These are phyloP conservation scores for Trichomycterus rosablanca DNA, from an alignment of 2,113 vertebrate species.

Conservation along the genomic window DNA sequence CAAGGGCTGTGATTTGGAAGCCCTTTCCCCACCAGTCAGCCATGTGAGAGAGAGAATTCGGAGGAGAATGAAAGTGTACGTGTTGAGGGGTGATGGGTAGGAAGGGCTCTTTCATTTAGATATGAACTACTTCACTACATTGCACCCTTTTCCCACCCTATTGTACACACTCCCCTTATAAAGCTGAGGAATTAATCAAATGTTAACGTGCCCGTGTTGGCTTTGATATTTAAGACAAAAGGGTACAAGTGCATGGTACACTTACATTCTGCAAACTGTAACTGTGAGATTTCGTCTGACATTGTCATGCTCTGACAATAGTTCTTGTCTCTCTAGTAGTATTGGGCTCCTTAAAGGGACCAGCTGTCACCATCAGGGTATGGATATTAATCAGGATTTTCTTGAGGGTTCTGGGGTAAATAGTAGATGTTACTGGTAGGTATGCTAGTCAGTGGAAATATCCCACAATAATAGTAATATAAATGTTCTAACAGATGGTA, in stretches of 20 bases:
- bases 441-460: too few relatives aligned
- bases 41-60: slow-evolving; percentile 45
- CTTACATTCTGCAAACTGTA: slow-evolving; percentile 63
- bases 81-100: slow-evolving; percentile 41
- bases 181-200: slow-evolving; percentile 91
- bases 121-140: slow-evolving; percentile 75
- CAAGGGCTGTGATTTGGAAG: slow-evolving; percentile 69
- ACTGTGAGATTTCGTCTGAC: slow-evolving; percentile 74
- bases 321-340: slow-evolving; percentile 40
- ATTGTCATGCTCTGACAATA: slow-evolving; percentile 62
- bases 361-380: too few relatives aligned
- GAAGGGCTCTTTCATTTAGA: slow-evolving; percentile 65
- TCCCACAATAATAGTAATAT: too few relatives aligned
- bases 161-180: slow-evolving; percentile 69
- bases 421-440: too few relatives aligned
- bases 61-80: not conserved
- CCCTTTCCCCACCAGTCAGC: slow-evolving; percentile 61
- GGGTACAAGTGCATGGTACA: slow-evolving; percentile 77
- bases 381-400: too few relatives aligned
- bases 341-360: too few relatives aligned
- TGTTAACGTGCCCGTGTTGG: slow-evolving; percentile 87
- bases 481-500: too few relatives aligned
- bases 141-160: slow-evolving; percentile 69
- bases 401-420: too few relatives aligned
- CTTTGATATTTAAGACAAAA: slow-evolving; percentile 99